Percentiles rank a stretch among this genome's conserved stretches.
Conservation (phyloP, 2,113 vertebrate genomes). For the Silurus meridionalis region DNA sequence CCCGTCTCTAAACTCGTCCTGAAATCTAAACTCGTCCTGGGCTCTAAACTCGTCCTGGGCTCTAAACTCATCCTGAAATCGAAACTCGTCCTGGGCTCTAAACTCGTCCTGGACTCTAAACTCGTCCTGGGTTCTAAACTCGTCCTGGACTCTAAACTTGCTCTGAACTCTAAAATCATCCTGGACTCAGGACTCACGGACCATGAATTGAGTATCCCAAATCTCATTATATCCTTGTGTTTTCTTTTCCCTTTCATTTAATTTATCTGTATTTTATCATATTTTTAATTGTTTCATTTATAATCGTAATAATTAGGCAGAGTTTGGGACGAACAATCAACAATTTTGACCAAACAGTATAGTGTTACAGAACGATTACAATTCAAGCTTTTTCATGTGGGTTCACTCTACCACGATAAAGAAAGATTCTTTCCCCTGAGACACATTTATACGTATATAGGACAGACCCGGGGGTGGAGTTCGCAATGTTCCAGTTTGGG, state of each 20-base stretch:
- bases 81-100: no score
- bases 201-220: constrained; percentile 73
- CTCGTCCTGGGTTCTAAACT: no score
- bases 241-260: constrained; percentile 71
- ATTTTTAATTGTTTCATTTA: constrained; percentile 75
- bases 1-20: no score
- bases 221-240: constrained; percentile 77
- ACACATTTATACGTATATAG: constrained; percentile 56
- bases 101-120: constrained; percentile 73
- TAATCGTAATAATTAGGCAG: constrained; percentile 73
- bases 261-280: constrained; percentile 58
- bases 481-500: constrained; percentile 65
- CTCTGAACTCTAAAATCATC: constrained; percentile 50
- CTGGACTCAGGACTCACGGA: constrained; percentile 81
- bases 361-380: constrained; percentile 67
- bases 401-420: constrained; percentile 72
- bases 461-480: constrained; percentile 60
- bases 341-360: constrained; percentile 65
- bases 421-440: constrained; percentile 66
- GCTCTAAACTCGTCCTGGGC: no score
- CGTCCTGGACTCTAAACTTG: no score
- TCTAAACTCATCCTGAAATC: no score
- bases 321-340: constrained; percentile 67
- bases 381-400: constrained; percentile 76
- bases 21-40: no score